These are phyloP conservation scores for Andrena dorsata DNA, from an alignment of 2,888 invertebrate genomes.

Conservation along the genomic window DNA sequence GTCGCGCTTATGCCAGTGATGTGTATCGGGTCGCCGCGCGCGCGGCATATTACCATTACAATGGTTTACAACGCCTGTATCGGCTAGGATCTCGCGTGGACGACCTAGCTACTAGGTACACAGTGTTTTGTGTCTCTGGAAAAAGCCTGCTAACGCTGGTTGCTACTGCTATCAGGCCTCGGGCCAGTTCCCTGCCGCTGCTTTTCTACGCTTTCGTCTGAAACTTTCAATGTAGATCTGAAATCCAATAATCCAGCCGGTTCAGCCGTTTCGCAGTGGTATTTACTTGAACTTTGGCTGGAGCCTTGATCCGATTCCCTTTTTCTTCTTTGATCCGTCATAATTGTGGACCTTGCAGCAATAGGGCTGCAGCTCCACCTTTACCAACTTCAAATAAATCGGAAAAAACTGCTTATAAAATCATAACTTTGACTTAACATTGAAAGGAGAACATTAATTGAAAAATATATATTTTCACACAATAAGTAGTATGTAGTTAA, in stretches of 20 bases:
- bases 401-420: too few species aligned
- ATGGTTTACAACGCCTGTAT: constrained; percentile 81
- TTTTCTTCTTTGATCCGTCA: too few species aligned
- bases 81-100: constrained; percentile 74
- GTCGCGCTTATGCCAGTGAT: constrained; percentile 53
- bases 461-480: too few species aligned
- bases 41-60: constrained; percentile 81
- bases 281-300: constrained; percentile 25
- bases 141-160: constrained; percentile 31
- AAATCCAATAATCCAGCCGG: neutral
- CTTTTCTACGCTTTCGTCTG: constrained; percentile 22
- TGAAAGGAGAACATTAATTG: too few species aligned
- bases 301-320: constrained; percentile 5
- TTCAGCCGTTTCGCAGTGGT: constrained; percentile 8
- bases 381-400: too few species aligned
- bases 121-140: constrained; percentile 44
- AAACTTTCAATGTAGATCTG: constrained; percentile 11
- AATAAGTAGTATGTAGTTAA: too few species aligned
- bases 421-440: too few species aligned
- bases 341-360: too few species aligned
- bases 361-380: too few species aligned
- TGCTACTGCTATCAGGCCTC: constrained; percentile 14
- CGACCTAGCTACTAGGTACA: constrained; percentile 52
- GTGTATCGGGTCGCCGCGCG: constrained; percentile 58
- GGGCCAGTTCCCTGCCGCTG: constrained; percentile 12